Evolutionary conservation across 2,888 invertebrate species (phyloP).

Genomic region (Andrena marginata): DNA sequence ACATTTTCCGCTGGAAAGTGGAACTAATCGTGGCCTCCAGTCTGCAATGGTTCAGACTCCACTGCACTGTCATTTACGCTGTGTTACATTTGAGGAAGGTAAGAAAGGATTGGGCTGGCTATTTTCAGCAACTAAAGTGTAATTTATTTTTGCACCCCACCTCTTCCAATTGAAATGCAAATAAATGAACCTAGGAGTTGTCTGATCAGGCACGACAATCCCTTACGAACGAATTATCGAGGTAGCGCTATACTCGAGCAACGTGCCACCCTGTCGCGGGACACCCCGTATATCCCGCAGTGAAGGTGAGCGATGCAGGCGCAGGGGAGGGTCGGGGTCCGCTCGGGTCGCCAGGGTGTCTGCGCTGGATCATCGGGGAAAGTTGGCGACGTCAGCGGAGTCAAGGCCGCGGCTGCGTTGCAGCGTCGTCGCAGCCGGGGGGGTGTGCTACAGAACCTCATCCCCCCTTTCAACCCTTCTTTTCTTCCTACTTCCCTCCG

Average conservation of each 20-base stretch:
- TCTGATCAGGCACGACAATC: not conserved
- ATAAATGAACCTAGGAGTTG: not conserved
- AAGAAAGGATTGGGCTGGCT: not conserved
- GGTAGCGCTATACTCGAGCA: not conserved
- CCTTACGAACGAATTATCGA: too few species aligned
- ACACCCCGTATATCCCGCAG: not conserved
- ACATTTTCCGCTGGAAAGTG: too few species aligned
- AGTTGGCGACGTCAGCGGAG: slow-evolving; percentile 78
- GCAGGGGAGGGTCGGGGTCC: slow-evolving; percentile 17
- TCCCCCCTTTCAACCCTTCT: slow-evolving; percentile 43
- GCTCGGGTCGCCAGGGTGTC: slow-evolving; percentile 76
- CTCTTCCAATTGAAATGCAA: too few species aligned
- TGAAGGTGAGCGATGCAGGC: slow-evolving; percentile 3
- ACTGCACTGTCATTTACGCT: too few species aligned
- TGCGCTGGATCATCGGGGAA: slow-evolving; percentile 80
- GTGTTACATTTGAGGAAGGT: too few species aligned
- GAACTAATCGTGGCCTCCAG: too few species aligned
- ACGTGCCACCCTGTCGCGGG: not conserved
- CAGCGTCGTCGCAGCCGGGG: slow-evolving; percentile 68
- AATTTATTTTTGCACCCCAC: too few species aligned
- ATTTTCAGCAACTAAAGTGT: not conserved
- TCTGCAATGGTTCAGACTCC: too few species aligned
- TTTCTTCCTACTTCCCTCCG: slow-evolving; percentile 20
- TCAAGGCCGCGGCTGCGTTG: slow-evolving; percentile 80
- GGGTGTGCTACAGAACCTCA: slow-evolving; percentile 58